Evolutionary conservation across 2,888 invertebrate genomes (phyloP), one percentile per base, ranked within the genome.

Genomic region (Shargacucullia verbasci): DNA sequence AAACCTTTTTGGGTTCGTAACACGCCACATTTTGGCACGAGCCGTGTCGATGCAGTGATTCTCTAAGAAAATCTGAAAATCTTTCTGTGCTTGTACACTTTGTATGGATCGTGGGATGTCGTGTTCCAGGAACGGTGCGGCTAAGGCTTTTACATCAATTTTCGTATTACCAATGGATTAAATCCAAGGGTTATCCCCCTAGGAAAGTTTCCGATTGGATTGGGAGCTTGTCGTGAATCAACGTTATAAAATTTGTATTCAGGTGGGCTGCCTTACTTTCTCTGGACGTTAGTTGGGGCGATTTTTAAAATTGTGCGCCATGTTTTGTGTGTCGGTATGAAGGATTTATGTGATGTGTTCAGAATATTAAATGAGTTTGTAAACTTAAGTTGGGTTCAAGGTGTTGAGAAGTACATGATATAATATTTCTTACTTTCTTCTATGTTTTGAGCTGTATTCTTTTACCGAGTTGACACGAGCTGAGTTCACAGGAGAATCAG

Each of bases 91-190:
- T 80, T 80, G 82, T 84, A 79, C 80, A 83, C 84, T 91, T 91
- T 87, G 89, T 90, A 90, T 90, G 90, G 87, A 83, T 83, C 83
- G 76, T 81, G 79, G 71, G 73, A 73, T 81, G 79, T 72, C 80
- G 80, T 83, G 83, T 82, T 70, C 76, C 77, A 79, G 79, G 84
- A 66, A 70, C 80, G 80, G 84, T 82, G 87, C 79, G 86, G 86
- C 76, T 82, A 80, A 85, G 83, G 88, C 86, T 90, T 90, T 90
- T 90, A 92, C 92, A 91, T 91, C 92, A 92, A 92, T 93, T 93
- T 92, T 93, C 91, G 90, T 91, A 92, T 93, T 93, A 93, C 90
- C 90, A 83, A 93, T 89, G 91, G 92, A 93, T 93, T 93, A 92
- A 91, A 92, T 89, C 88, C 84, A 87, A 88, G 88, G 90, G 88